A percentile compares a stretch with the other conserved stretches of the same genome.
phyloP scores from a whole-genome alignment of 2,113 vertebrate genomes.

The Eublepharis macularius region DNA sequence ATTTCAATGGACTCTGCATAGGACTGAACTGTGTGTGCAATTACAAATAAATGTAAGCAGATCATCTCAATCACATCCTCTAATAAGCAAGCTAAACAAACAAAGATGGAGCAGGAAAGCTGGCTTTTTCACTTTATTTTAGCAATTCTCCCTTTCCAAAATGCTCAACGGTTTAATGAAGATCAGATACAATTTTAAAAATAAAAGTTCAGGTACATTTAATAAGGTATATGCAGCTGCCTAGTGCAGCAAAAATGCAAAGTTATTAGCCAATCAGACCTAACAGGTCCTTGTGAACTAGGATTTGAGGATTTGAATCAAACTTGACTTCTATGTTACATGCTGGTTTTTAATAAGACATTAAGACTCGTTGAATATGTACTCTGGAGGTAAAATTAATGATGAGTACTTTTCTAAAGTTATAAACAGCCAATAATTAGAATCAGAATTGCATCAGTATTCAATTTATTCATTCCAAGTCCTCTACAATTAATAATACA shows the following conservation, averaged over 20 bases:
- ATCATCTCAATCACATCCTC: not conserved
- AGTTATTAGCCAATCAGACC: not conserved
- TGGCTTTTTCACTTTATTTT: no score
- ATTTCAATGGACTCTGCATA: no score
- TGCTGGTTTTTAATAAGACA: not conserved
- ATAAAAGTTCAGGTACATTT: no score
- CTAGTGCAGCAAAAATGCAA: not conserved
- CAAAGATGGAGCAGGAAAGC: not conserved
- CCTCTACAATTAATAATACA: not conserved
- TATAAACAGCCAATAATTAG: not conserved
- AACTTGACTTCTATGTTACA: conserved; percentile 3
- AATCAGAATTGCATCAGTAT: not conserved
- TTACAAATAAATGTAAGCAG: no score
- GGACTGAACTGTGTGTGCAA: not conserved
- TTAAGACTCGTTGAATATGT: not conserved
- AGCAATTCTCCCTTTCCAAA: not conserved
- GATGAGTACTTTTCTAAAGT: not conserved
- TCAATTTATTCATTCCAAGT: not conserved
- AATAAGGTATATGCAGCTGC: no score
- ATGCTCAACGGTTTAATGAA: not conserved
- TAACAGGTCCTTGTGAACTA: not conserved
- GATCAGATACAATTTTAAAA: not conserved
- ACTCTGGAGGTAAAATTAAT: not conserved
- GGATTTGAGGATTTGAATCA: not conserved
- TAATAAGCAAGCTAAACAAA: not conserved